phyloP scores from a whole-genome alignment of 2,797 vertebrate species.

The Bradypus variegatus region DNA sequence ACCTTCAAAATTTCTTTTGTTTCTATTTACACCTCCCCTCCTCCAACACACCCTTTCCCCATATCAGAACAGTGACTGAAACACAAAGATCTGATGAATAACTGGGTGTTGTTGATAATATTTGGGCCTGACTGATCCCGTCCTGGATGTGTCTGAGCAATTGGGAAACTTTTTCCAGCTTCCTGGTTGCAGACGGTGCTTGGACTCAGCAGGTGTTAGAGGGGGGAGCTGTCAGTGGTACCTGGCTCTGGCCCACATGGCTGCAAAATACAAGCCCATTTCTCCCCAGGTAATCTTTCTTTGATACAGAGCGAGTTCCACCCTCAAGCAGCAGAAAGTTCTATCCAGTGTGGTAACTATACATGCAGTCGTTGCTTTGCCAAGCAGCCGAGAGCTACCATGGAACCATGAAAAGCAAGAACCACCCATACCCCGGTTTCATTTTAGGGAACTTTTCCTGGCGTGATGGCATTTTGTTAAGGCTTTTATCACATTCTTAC shows the following conservation, averaged over 20 bases:
- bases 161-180: neutral
- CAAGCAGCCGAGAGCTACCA: too few relatives aligned
- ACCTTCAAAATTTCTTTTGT: neutral
- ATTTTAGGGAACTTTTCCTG: neutral
- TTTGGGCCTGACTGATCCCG: neutral
- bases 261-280: neutral
- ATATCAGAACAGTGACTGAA: neutral
- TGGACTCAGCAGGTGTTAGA: neutral
- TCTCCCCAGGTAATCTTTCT: neutral
- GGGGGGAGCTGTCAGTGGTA: neutral
- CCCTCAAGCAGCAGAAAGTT: neutral
- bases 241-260: neutral
- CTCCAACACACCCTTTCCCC: neutral
- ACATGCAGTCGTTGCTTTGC: too few relatives aligned
- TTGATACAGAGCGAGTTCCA: neutral
- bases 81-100: neutral
- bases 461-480: neutral
- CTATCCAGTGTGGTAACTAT: neutral
- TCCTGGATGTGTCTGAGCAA: neutral
- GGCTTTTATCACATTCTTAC: neutral
- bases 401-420: too few relatives aligned
- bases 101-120: neutral
- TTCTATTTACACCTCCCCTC: neutral
- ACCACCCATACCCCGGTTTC: too few relatives aligned
- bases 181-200: neutral